Evolutionary conservation across 2,888 invertebrate species (phyloP).

Genomic region (Heptascelio sp.): DNA sequence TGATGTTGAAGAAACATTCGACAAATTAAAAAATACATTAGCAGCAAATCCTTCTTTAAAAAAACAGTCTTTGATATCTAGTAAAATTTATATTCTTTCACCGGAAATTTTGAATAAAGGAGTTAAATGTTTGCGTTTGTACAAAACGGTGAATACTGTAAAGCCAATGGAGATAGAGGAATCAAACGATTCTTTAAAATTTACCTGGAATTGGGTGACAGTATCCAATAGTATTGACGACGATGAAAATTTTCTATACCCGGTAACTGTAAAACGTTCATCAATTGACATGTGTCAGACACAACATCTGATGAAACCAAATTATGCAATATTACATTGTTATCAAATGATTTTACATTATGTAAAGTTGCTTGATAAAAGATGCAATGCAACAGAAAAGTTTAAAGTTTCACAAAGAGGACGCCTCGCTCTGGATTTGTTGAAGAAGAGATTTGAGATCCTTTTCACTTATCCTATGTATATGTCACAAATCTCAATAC

Average conservation of each 20-base stretch:
- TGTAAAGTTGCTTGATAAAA: not conserved
- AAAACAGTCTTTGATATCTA: too few relatives aligned
- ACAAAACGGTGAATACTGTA: too few relatives aligned
- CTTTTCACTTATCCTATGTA: constrained; percentile 80
- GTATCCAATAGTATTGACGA: constrained; percentile 37
- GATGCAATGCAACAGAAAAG: not conserved
- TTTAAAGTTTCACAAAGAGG: constrained; percentile 58
- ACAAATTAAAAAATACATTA: constrained; percentile 15
- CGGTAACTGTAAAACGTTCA: constrained; percentile 13
- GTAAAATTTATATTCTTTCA: constrained; percentile 63
- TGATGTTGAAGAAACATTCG: not conserved
- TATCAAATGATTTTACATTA: constrained; percentile 69
- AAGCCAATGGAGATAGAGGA: not conserved
- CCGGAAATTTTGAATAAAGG: constrained; percentile 65
- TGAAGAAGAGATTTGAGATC: constrained; percentile 77
- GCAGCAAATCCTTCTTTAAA: too few relatives aligned
- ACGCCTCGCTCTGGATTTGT: constrained; percentile 69
- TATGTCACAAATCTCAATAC: constrained; percentile 67
- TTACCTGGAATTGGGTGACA: constrained; percentile 51
- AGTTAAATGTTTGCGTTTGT: too few relatives aligned
- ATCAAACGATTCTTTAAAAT: constrained; percentile 22
- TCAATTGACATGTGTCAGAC: not conserved
- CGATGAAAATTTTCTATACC: constrained; percentile 36
- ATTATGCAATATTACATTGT: constrained; percentile 70
- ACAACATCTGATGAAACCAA: constrained; percentile 70